Evolutionary conservation across 2,113 vertebrate genomes (phyloP).

Genomic region (Isurus oxyrinchus): DNA sequence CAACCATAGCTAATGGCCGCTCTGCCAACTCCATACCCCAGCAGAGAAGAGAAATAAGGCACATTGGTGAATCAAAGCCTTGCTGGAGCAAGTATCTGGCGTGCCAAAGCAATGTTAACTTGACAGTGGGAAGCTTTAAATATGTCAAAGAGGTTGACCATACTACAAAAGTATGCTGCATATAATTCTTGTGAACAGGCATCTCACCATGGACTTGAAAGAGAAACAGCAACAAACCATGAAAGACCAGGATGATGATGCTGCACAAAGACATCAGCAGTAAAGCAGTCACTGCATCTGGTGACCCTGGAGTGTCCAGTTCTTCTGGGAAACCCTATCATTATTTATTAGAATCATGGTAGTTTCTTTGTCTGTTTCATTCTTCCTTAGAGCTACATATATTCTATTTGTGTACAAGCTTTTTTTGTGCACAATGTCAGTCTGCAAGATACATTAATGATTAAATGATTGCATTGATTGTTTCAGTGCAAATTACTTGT

Average conservation of each 20-base stretch:
- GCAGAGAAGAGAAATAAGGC: background rate
- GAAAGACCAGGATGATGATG: background rate
- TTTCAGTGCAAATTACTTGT: background rate
- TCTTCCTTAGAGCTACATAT: background rate
- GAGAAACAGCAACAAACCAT: background rate
- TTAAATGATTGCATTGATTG: background rate
- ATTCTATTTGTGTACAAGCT: background rate
- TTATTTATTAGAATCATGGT: background rate
- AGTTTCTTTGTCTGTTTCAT: background rate
- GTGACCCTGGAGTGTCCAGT: background rate
- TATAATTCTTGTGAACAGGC: background rate
- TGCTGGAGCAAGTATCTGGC: background rate
- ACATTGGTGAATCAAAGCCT: background rate
- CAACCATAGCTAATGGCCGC: background rate
- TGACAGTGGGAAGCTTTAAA: background rate
- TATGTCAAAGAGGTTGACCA: background rate
- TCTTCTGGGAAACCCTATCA: background rate
- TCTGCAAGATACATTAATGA: background rate
- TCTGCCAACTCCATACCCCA: background rate
- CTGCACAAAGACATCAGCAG: background rate
- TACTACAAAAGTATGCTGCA: background rate
- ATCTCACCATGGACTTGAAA: background rate
- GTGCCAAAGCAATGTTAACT: background rate
- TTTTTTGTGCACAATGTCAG: background rate
- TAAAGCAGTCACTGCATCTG: background rate